Percentiles rank a stretch among this genome's conserved stretches.
phyloP scores from a whole-genome alignment of 2,113 vertebrate species.

The Pseudorasbora parva region DNA sequence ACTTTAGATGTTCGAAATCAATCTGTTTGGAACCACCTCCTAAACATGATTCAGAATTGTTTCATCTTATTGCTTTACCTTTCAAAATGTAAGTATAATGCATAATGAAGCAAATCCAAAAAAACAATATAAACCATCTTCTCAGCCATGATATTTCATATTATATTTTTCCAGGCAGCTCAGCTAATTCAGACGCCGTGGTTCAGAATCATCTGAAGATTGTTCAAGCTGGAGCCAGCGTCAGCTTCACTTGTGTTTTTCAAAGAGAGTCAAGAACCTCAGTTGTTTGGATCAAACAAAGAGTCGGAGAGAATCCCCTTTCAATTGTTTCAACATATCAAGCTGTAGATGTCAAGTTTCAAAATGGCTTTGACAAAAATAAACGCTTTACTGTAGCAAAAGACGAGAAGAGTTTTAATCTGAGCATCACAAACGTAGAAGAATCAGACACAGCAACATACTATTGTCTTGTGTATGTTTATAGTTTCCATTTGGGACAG shows the following conservation, averaged over 20 bases:
- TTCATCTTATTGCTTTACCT: neutral
- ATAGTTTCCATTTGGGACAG: neutral
- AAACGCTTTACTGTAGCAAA: neutral
- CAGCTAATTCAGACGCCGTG: neutral
- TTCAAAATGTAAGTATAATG: neutral
- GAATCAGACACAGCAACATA: slow-evolving; percentile 43
- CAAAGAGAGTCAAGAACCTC: neutral
- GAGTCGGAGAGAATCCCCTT: slow-evolving; percentile 35
- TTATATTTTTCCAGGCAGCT: neutral
- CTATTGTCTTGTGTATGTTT: slow-evolving; percentile 28
- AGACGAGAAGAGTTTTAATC: neutral
- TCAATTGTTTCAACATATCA: slow-evolving; percentile 21
- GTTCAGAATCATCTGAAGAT: slow-evolving; percentile 22
- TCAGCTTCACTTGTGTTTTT: neutral
- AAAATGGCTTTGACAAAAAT: neutral
- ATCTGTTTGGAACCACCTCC: neutral
- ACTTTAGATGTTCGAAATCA: neutral
- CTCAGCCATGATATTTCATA: neutral
- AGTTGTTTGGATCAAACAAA: slow-evolving; percentile 30
- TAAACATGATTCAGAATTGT: neutral
- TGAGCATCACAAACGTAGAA: slow-evolving; percentile 13
- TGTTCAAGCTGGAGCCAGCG: slow-evolving; percentile 24
- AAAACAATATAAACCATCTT: neutral
- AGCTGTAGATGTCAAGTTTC: neutral
- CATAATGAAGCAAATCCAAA: neutral